These are phyloP conservation scores for Psammodynastes pulverulentus DNA, from an alignment of 2,113 vertebrate genomes.

Conservation along the genomic window DNA sequence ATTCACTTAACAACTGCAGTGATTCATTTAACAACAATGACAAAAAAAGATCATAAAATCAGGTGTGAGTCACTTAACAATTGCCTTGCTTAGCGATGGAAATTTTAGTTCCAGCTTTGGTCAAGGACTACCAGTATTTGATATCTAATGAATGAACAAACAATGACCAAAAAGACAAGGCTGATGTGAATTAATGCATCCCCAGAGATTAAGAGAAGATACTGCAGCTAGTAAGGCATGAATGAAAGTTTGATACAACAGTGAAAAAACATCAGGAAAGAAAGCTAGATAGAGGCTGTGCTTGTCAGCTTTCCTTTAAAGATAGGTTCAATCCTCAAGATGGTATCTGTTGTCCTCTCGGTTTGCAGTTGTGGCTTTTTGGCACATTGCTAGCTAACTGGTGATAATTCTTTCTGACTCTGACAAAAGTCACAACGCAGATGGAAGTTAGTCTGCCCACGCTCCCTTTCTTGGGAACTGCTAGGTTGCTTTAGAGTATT, in stretches of 20 bases:
- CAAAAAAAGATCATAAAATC: not conserved
- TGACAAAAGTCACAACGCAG: not conserved
- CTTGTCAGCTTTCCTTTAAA: not conserved
- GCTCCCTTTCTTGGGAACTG: slow-evolving; percentile 9
- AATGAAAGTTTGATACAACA: not conserved
- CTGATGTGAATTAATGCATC: not conserved
- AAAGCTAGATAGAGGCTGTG: not conserved
- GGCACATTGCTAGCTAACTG: not conserved
- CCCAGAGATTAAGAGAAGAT: not conserved
- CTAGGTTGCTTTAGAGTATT: slow-evolving; percentile 49
- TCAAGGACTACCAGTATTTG: not conserved
- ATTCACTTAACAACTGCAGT: not conserved
- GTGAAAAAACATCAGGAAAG: not conserved
- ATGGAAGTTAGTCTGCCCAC: rapidly evolving
- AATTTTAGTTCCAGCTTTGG: not conserved
- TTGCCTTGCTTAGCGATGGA: not conserved
- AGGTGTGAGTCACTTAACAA: not conserved
- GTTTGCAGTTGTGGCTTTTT: not conserved
- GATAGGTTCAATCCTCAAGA: rapidly evolving
- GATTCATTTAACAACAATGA: not conserved
- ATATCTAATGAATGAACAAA: not conserved
- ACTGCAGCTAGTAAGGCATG: not conserved
- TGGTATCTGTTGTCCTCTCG: not conserved
- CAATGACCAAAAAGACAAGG: not conserved
- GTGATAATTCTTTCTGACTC: not conserved